A percentile compares a stretch with the other conserved stretches of the same genome.
Conservation (phyloP, 2,797 vertebrate genomes). For the Sebastes miniatus region DNA sequence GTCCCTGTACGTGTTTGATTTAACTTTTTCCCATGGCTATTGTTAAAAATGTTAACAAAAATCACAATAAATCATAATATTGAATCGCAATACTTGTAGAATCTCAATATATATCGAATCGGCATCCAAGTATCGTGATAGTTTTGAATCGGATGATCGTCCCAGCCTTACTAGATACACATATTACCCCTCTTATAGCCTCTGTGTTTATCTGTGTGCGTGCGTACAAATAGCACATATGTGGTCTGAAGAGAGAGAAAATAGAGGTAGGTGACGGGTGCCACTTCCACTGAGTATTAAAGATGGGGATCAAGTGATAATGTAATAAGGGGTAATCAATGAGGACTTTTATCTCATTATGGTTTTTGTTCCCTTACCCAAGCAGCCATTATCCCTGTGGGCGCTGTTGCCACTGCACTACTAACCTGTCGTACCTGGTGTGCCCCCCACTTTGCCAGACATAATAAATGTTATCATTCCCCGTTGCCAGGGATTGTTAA, state of each 20-base stretch:
- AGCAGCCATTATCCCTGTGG: slow-evolving; percentile 40
- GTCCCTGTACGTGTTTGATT: too few species aligned
- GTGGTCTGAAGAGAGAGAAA: background rate
- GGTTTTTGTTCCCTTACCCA: slow-evolving; percentile 21
- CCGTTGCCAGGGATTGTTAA: slow-evolving; percentile 33
- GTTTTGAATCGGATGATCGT: too few species aligned
- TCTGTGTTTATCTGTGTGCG: background rate
- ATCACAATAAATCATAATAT: too few species aligned
- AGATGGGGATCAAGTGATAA: slow-evolving; percentile 25
- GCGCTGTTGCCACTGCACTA: background rate
- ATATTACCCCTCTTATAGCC: background rate
- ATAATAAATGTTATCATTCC: slow-evolving; percentile 44
- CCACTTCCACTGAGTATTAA: slow-evolving; percentile 24
- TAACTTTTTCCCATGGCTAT: too few species aligned
- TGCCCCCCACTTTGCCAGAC: slow-evolving; percentile 4
- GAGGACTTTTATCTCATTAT: slow-evolving; percentile 43
- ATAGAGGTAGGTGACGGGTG: background rate
- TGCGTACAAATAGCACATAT: background rate
- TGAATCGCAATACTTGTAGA: too few species aligned
- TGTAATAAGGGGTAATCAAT: slow-evolving; percentile 57
- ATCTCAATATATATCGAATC: too few species aligned
- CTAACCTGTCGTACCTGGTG: slow-evolving; percentile 38
- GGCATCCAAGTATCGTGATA: too few species aligned
- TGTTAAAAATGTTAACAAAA: too few species aligned
- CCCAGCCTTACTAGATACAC: background rate